Conservation (phyloP, 2,113 vertebrate genomes). For the Protomyctophum bolini region DNA sequence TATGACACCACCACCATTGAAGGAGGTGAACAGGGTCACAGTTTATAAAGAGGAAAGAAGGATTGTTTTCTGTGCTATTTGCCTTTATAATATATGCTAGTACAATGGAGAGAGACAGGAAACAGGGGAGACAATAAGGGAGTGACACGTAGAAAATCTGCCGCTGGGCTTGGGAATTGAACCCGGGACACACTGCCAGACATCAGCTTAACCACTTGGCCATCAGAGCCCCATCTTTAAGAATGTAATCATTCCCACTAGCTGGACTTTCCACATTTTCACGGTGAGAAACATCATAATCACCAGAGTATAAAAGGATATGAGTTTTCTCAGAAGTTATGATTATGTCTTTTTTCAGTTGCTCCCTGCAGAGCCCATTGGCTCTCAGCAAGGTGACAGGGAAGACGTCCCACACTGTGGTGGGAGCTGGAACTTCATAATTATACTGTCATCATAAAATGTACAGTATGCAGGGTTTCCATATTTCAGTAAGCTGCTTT, state of each 20-base stretch:
- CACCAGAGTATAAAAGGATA: conserved; percentile 66
- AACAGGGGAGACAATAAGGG: too few species aligned
- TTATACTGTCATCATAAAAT: conserved; percentile 74
- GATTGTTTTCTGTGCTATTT: too few species aligned
- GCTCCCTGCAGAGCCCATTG: conserved; percentile 56
- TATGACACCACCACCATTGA: too few species aligned
- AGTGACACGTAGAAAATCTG: too few species aligned
- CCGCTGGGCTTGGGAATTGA: too few species aligned
- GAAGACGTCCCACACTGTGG: conserved; percentile 48
- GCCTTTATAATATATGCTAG: too few species aligned
- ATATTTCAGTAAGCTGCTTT: conserved; percentile 39
- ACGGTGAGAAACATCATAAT: conserved; percentile 63
- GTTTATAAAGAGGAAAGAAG: too few species aligned
- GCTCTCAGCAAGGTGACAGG: conserved; percentile 68
- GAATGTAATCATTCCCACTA: conserved; percentile 43
- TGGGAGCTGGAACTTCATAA: conserved; percentile 67
- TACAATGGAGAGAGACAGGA: too few species aligned
- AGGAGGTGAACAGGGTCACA: too few species aligned
- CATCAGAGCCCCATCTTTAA: neutral
- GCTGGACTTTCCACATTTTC: conserved; percentile 62
- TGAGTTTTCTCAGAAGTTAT: conserved; percentile 69
- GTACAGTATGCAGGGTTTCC: conserved; percentile 68
- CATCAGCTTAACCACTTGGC: neutral
- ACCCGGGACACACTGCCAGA: conserved; percentile 51
- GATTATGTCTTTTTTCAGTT: conserved; percentile 67